Conservation (phyloP, 2,888 invertebrate genomes). For the Caenorhabditis plicata region DNA sequence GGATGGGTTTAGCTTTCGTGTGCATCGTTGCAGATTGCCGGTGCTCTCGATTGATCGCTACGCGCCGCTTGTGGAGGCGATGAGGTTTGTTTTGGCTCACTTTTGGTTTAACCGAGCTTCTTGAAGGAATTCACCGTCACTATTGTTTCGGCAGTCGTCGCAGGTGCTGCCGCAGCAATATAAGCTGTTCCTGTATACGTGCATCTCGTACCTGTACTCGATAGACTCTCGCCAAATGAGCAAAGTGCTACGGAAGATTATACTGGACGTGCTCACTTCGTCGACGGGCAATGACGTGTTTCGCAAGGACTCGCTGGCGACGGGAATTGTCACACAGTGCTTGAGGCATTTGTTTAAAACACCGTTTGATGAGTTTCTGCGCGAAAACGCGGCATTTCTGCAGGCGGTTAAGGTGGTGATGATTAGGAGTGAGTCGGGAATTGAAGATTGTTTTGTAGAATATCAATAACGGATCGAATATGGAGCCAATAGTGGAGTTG, state of each 20-base stretch:
- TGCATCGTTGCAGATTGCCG: conserved; percentile 8
- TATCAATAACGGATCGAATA: neutral
- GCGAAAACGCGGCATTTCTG: conserved; percentile 12
- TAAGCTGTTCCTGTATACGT: conserved; percentile 25
- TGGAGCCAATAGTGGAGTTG: conserved; percentile 10
- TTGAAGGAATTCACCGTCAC: conserved; percentile 17
- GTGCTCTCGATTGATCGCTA: conserved; percentile 20
- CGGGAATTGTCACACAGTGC: conserved; percentile 34
- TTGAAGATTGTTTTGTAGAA: neutral
- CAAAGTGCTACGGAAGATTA: conserved; percentile 8
- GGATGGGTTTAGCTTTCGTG: conserved; percentile 25
- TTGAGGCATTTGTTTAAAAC: conserved; percentile 30
- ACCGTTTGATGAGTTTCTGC: conserved; percentile 26
- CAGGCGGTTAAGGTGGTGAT: conserved; percentile 2
- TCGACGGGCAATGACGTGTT: conserved; percentile 33
- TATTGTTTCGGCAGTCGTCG: conserved; percentile 17
- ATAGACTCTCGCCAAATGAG: conserved; percentile 2
- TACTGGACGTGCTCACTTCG: conserved; percentile 13
- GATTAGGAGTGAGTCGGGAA: neutral
- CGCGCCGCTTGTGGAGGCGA: conserved; percentile 12
- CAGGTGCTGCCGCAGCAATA: conserved; percentile 24
- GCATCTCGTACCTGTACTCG: conserved; percentile 23
- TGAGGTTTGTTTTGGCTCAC: conserved; percentile 4
- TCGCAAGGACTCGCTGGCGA: conserved; percentile 40
- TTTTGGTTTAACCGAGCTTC: neutral